Evolutionary conservation across 1,140 invertebrate species (phyloP), one percentile per base, ranked within the genome.

Genomic region (Andrena cerasifolii): DNA sequence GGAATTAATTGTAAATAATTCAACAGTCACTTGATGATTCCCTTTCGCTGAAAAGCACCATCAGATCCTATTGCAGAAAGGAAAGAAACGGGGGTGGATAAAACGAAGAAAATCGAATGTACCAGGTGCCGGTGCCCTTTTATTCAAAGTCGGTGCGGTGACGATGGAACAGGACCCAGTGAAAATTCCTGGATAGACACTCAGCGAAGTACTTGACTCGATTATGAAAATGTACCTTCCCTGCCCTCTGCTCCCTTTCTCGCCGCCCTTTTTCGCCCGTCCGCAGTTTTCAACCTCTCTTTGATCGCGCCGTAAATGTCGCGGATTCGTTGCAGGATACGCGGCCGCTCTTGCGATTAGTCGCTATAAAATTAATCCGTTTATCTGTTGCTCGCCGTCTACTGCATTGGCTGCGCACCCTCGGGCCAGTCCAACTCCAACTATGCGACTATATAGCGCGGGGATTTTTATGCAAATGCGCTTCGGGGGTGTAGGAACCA

Each of bases 141-240:
- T 80, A 76, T 68, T 76, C 33, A 21, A 68, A 26, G 36, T 68
- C 40, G 21, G 10, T 31, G 54, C 4, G 54, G 40, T 21, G 40
- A 74, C 65, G 33, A 78, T 31, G 45, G 31, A 31, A 58, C 43
- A 63, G 14, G 26, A 7, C 8, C 47, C 63, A 33, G 16, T 70
- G 78, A 70, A 84, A 84, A 79, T 84, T 84, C 82, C 74, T 66
- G 40, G 56, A 80, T 80, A 84, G 83, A 82, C 75, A 76, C 61
- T 76, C 81, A 26, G 54, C 71, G 62, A 78, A 86, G 74, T 86
- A 74, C 81, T 85, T 83, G 66, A 80, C 84, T 86, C 76, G 67
- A 73, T 79, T 86, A 67, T 85, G 79, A 75, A 85, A 87, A 86
- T 87, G 81, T 86, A 78, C 68, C 81, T 85, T 81, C 51, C 51